Evolutionary conservation across 2,888 invertebrate genomes (phyloP), one percentile per base, ranked within the genome.

Genomic region (Trichacis sp.): DNA sequence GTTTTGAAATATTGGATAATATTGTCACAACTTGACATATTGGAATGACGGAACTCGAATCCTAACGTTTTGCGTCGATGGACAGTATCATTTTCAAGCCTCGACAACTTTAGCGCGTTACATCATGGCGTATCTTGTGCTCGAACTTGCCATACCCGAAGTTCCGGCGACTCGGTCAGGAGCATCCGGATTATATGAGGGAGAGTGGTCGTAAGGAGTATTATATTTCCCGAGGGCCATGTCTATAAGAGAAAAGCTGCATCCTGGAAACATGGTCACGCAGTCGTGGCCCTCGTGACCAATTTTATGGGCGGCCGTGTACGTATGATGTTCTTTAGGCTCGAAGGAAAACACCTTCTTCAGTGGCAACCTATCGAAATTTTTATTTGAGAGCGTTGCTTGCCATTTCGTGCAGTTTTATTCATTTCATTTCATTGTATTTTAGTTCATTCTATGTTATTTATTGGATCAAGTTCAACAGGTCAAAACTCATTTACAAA

Each of bases 211-310:
- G 57, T 65, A 59, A 45, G 57, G 61, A 33, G 52, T 59, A 68
- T 70, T 80, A 74, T 83, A 84, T 73, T 76, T 82, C 2, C 92
- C 92, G 70, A 92, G 85, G 2, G 91, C 92, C 81, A 92, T 81
- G 75, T 93, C 91, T 49, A 93, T 87, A 66, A 93, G 80, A 0
- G 93, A 93, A 73, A 93, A 86, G 6, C 89, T 89, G 79, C 93
- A 93, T 12, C 84, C 84, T 60, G 88, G 88, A 76, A 87, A 89
- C 74, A 86, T 84, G 49, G 79, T 72, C 1, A 86, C 85, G 76
- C 93, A 93, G 69, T 88, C 85, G 38, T 65, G 71, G 48, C 81
- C 80, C 61, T 79, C 72, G 70, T 78, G 83, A 36, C 89, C 88
- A 43, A 84, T 85, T 72, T 86, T 82, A 71, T 90, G 90, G 0